phyloP scores from a whole-genome alignment of 1,140 invertebrate genomes.

The Marisa cornuarietis region DNA sequence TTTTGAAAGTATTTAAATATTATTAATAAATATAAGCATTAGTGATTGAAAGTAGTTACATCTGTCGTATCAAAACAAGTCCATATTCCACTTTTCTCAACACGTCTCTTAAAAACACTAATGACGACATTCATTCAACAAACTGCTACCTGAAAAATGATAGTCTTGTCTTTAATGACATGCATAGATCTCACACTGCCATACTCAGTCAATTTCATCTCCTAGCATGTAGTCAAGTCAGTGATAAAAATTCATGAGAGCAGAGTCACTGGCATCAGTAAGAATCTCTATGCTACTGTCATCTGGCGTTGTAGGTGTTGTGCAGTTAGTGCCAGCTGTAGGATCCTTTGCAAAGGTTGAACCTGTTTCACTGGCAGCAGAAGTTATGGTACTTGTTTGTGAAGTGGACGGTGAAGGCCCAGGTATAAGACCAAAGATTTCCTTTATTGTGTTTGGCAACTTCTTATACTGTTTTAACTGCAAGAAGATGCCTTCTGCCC shows the following conservation, averaged over 20 bases:
- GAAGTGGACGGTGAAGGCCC: slow-evolving; percentile 19
- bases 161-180: too few species aligned
- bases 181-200: too few species aligned
- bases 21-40: too few species aligned
- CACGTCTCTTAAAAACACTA: too few species aligned
- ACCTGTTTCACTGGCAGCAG: slow-evolving; percentile 4
- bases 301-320: slow-evolving; percentile 48
- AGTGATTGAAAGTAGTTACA: too few species aligned
- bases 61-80: too few species aligned
- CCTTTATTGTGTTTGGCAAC: slow-evolving; percentile 51
- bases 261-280: slow-evolving; percentile 34
- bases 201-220: not conserved
- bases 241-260: slow-evolving; percentile 12
- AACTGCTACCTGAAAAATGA: too few species aligned
- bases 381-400: not conserved
- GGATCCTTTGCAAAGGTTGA: slow-evolving; percentile 29
- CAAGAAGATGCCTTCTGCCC: slow-evolving; percentile 88
- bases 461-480: slow-evolving; percentile 75
- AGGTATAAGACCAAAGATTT: slow-evolving; percentile 52
- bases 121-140: too few species aligned
- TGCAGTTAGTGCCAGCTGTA: slow-evolving; percentile 14
- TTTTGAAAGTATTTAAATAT: too few species aligned
- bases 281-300: slow-evolving; percentile 61
- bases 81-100: too few species aligned
- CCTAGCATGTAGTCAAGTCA: not conserved